Base-by-base conservation (phyloP, 2,888 invertebrate genomes). In the Salticus scenicus region DNA sequence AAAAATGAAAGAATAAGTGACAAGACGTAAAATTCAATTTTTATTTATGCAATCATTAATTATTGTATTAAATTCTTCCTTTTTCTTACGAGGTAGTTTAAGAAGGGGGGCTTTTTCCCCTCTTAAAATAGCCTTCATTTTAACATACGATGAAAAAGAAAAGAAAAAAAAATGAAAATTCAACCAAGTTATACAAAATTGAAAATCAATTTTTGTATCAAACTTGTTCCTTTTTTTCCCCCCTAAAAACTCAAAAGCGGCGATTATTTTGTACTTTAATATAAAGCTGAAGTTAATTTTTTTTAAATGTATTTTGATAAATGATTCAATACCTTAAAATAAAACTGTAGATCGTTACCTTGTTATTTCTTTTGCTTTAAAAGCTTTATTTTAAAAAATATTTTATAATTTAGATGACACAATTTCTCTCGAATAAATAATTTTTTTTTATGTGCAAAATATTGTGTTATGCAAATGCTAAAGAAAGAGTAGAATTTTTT, bases 1-100 rank as follows among this genome's bases (percentile, higher is more conserved):
- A 57, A 57, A 57, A 57, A 57, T 24, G 57, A 20, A 20, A 57
- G 17, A 57, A 57, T 57, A 57, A 57, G 57, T 57, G 57, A 57
- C 57, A 57, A 20, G 57, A 57, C 57, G 57, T 57, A 57, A 57
- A 57, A 57, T 57, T 57, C 57, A 57, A 57, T 57, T 57, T 57
- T 57, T 24, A 57, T 57, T 57, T 24, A 57, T 17, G 57, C 57
- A 17, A 7, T 24, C 57, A 57, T 57, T 57, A 57, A 57, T 57
- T 57, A 57, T 57, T 57, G 24, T 24, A 57, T 57, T 57, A 57
- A 57, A 4, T 2, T 57, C 57, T n/a, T n/a, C 57, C 24, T 57
- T 57, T 47, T 57, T 57, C 57, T 24, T 24, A 57, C 57, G 57
- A 24, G 57, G 12, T 24, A 57, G 17, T 57, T 57, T 57, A 24